A percentile compares a stretch with the other conserved stretches of the same genome.
Evolutionary conservation across 2,888 invertebrate species (phyloP).

Genomic region (Trachelus iudaicus): DNA sequence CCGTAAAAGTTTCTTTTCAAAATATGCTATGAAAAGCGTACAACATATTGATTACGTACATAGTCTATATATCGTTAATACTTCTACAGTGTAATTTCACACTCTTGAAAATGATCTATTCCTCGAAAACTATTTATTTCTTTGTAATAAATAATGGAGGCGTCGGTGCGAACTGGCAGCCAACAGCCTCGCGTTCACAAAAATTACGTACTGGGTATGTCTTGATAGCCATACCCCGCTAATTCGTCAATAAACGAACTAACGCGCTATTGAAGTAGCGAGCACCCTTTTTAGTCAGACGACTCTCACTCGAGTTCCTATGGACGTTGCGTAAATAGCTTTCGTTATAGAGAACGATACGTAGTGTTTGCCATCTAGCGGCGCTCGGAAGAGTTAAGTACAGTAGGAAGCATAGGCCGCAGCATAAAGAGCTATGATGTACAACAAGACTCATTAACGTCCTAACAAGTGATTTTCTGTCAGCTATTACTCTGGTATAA

Average conservation of each 20-base stretch:
- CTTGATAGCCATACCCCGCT: constrained; percentile 87
- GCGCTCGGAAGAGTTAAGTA: background rate
- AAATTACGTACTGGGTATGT: constrained; percentile 88
- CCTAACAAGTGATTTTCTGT: background rate
- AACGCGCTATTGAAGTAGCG: constrained; percentile 78
- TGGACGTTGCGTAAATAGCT: background rate
- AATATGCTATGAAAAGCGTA: background rate
- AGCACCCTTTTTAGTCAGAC: constrained; percentile 63
- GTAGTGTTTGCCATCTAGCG: background rate
- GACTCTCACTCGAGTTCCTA: background rate
- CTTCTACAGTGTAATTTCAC: rapidly evolving
- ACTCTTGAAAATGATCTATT: background rate
- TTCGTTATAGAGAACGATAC: background rate
- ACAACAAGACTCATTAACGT: background rate
- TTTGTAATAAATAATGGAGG: constrained; percentile 59
- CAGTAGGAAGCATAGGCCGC: background rate
- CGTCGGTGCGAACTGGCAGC: constrained; percentile 78
- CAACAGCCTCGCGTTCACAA: constrained; percentile 77
- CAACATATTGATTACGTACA: too few species aligned
- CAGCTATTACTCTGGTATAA: background rate
- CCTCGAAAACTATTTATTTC: background rate
- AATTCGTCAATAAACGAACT: constrained; percentile 61
- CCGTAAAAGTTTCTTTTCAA: background rate
- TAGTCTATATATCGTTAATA: too few species aligned
- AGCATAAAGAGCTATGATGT: background rate